Conservation (phyloP, 2,113 vertebrate genomes). For the Dromaius novaehollandiae region DNA sequence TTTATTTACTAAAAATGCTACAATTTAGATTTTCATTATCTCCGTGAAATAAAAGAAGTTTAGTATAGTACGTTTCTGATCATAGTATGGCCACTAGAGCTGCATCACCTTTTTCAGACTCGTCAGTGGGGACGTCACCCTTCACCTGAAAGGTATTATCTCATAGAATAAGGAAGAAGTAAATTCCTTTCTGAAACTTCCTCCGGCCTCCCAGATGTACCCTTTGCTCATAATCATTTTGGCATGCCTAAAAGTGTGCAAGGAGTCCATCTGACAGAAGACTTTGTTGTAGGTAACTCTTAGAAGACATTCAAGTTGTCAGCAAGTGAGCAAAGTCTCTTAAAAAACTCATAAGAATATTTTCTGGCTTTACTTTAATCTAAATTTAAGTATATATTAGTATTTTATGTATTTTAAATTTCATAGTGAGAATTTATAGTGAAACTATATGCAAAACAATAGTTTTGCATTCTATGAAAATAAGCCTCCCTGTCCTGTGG, state of each 20-base stretch:
- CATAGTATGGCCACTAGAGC: not conserved
- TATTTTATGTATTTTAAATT: not conserved
- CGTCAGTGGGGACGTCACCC: not conserved
- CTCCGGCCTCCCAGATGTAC: not conserved
- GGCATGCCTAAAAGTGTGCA: fast-evolving
- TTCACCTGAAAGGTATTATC: not conserved
- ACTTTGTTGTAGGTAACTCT: not conserved
- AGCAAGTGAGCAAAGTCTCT: too few species aligned
- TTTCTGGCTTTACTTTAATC: not conserved
- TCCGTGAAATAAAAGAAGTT: not conserved
- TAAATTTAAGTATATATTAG: not conserved
- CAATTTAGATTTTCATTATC: not conserved
- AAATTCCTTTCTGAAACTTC: not conserved
- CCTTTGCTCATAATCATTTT: not conserved
- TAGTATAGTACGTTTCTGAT: not conserved
- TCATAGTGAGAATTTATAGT: not conserved
- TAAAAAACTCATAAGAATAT: not conserved
- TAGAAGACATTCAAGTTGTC: too few species aligned
- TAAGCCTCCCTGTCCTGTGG: not conserved
- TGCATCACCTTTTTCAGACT: not conserved
- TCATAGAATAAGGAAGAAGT: not conserved
- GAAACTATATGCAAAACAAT: not conserved
- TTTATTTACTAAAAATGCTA: not conserved
- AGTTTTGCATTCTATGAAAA: not conserved
- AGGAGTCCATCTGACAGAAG: not conserved